Conservation (phyloP, 1,140 invertebrate species). For the Archivesica marissinica region DNA sequence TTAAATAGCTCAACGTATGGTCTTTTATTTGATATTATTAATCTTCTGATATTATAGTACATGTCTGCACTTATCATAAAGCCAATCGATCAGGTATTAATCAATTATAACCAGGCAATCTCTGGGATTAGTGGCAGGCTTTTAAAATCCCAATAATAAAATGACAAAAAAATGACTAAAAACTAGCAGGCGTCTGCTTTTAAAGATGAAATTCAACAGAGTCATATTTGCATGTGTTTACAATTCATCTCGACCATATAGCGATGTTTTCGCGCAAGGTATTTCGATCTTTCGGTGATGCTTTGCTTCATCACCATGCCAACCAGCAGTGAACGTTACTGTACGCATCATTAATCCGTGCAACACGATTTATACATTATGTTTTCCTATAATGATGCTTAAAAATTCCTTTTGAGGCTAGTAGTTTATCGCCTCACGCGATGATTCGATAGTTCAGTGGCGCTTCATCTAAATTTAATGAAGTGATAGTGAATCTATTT, state of each 20-base stretch:
- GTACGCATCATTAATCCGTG: conserved; percentile 33
- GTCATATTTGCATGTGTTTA: conserved; percentile 3
- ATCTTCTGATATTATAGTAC: no score
- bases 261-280: not conserved
- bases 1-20: no score
- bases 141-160: not conserved
- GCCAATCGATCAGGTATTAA: not conserved
- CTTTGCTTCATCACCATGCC: conserved; percentile 21
- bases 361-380: conserved; percentile 56
- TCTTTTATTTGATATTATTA: no score
- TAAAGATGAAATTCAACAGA: not conserved
- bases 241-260: not conserved
- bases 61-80: not conserved
- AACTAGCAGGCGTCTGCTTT: not conserved
- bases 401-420: conserved; percentile 55
- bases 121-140: not conserved
- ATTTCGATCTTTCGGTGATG: conserved; percentile 17
- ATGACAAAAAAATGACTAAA: not conserved
- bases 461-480: conserved; percentile 47
- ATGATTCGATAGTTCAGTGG: conserved; percentile 13
- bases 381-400: conserved; percentile 37
- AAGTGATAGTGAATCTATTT: conserved; percentile 37
- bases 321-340: conserved; percentile 37
- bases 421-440: conserved; percentile 43
- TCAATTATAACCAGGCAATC: not conserved